These are phyloP conservation scores for Auanema sp. DNA, from an alignment of 2,888 invertebrate genomes.

Conservation along the genomic window DNA sequence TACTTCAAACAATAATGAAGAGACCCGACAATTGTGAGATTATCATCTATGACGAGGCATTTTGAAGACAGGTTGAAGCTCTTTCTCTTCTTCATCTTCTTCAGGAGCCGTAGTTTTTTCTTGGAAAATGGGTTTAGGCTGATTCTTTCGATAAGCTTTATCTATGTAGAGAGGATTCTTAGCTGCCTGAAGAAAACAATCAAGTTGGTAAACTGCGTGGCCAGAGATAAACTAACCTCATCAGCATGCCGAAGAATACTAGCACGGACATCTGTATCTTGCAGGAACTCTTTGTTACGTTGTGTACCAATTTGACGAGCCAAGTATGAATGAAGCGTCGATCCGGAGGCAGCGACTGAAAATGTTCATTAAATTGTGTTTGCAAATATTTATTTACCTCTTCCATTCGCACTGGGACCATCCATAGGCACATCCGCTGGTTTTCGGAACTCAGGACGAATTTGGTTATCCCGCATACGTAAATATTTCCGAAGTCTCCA, in stretches of 20 bases:
- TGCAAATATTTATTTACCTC: constrained; percentile 20
- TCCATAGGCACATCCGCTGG: constrained; percentile 70
- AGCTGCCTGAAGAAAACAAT: constrained; percentile 43
- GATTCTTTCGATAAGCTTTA: constrained; percentile 59
- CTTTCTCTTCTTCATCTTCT: constrained; percentile 49
- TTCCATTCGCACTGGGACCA: constrained; percentile 67
- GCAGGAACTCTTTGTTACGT: constrained; percentile 56
- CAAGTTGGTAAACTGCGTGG: neutral
- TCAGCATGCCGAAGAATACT: constrained; percentile 63
- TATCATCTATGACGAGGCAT: constrained; percentile 40
- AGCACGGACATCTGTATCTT: constrained; percentile 57
- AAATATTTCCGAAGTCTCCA: constrained; percentile 59
- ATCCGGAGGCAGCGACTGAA: constrained; percentile 72
- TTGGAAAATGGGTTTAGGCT: constrained; percentile 62
- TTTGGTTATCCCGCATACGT: constrained; percentile 63
- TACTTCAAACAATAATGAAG: no score
- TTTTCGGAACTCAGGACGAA: constrained; percentile 65
- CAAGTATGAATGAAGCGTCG: constrained; percentile 92
- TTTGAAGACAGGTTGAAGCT: constrained; percentile 50
- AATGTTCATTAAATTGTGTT: constrained; percentile 64
- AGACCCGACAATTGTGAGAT: constrained; percentile 5
- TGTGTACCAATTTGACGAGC: constrained; percentile 86
- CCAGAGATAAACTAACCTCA: constrained; percentile 30
- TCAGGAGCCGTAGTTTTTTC: constrained; percentile 43
- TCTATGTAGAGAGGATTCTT: constrained; percentile 56